Evolutionary conservation across 2,797 vertebrate species (phyloP).

Genomic region (Hydrophis major): DNA sequence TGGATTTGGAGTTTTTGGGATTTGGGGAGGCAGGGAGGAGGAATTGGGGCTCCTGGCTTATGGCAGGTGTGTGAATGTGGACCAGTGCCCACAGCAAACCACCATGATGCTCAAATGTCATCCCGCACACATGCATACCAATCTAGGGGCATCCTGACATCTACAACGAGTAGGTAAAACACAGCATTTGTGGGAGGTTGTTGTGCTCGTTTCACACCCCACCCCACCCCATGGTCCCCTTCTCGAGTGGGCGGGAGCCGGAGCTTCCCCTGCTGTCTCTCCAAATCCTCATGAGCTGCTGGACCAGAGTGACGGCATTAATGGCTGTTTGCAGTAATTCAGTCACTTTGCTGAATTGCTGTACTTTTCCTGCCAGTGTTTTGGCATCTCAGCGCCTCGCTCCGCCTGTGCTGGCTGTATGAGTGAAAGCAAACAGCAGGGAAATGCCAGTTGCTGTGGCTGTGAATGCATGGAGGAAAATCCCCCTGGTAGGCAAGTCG

Average conservation of each 20-base stretch:
- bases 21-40: background rate
- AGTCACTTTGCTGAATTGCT: conserved; percentile 63
- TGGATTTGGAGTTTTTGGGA: background rate
- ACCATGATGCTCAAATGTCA: background rate
- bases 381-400: conserved; percentile 51
- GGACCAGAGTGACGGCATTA: conserved; percentile 62
- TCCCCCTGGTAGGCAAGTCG: background rate
- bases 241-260: conserved; percentile 13
- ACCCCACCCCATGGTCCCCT: background rate
- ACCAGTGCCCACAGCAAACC: background rate
- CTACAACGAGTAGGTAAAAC: background rate
- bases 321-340: conserved; percentile 67
- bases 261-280: conserved; percentile 34
- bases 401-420: conserved; percentile 44
- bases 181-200: background rate
- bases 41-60: background rate
- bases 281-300: conserved; percentile 44
- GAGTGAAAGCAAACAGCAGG: conserved; percentile 63
- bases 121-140: background rate
- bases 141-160: background rate
- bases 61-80: background rate
- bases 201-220: background rate
- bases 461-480: background rate
- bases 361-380: conserved; percentile 56
- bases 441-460: conserved; percentile 14